phyloP scores from a whole-genome alignment of 2,113 vertebrate species.

The Eptesicus fuscus region DNA sequence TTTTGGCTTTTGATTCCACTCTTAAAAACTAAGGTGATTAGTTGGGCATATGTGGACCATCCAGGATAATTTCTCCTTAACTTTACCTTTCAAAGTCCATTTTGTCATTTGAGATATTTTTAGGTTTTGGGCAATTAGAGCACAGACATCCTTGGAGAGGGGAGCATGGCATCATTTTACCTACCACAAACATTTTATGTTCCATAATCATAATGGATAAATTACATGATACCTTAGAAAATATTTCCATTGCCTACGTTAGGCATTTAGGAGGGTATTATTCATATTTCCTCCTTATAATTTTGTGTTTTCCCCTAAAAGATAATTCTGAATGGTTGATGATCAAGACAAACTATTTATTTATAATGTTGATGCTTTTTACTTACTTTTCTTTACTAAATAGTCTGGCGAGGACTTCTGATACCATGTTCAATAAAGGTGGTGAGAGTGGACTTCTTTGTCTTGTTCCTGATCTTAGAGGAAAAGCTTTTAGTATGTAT shows the following conservation, averaged over 20 bases:
- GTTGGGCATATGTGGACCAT: background rate
- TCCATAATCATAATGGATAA: background rate
- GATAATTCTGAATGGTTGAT: background rate
- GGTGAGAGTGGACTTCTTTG: background rate
- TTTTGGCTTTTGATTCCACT: background rate
- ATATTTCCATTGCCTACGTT: background rate
- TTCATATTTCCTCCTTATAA: background rate
- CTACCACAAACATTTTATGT: background rate
- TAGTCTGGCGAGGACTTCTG: background rate
- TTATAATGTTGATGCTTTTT: background rate
- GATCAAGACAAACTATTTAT: background rate
- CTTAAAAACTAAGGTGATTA: background rate
- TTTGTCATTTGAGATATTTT: background rate
- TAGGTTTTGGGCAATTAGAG: background rate
- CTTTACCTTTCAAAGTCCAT: background rate
- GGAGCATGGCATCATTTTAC: background rate
- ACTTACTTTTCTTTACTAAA: background rate
- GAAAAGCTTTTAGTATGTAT: background rate
- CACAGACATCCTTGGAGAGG: background rate
- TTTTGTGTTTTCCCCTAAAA: background rate
- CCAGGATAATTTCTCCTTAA: background rate
- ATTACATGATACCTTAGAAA: background rate
- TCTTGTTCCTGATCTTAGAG: background rate
- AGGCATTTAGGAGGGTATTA: background rate
- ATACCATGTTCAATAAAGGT: background rate